phyloP scores from a whole-genome alignment of 2,888 invertebrate genomes.

The Heliconius sara region DNA sequence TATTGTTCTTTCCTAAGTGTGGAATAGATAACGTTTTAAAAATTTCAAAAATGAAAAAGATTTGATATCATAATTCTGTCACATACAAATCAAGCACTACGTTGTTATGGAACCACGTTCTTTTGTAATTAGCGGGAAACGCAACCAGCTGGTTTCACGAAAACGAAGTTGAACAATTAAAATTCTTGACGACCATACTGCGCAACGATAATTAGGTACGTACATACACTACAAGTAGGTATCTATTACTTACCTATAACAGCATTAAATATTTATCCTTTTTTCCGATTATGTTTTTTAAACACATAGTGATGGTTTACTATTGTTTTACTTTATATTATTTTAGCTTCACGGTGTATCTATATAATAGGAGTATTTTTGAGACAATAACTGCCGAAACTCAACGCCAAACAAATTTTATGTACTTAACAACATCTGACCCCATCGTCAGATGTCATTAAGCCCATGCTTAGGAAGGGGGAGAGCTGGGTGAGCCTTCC shows the following conservation, averaged over 20 bases:
- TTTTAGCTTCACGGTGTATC: too few relatives aligned
- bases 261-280: background rate
- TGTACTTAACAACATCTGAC: background rate
- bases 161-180: constrained; percentile 19
- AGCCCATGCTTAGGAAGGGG: too few relatives aligned
- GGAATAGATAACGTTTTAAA: background rate
- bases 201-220: constrained; percentile 13
- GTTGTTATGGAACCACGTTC: constrained; percentile 19
- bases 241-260: background rate
- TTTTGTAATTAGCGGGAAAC: constrained; percentile 25
- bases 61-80: background rate
- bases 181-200: constrained; percentile 18
- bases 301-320: background rate
- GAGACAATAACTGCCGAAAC: too few relatives aligned
- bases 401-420: background rate
- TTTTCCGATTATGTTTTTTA: background rate
- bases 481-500: too few relatives aligned
- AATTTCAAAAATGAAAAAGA: background rate
- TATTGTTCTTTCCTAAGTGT: too few relatives aligned
- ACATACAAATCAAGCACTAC: background rate
- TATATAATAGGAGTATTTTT: too few relatives aligned
- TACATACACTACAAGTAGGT: background rate
- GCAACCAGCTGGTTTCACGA: constrained; percentile 19
- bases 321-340: background rate
- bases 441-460: too few relatives aligned